Evolutionary conservation across 2,113 vertebrate species (phyloP).

Genomic region (Aptenodytes forsteri): DNA sequence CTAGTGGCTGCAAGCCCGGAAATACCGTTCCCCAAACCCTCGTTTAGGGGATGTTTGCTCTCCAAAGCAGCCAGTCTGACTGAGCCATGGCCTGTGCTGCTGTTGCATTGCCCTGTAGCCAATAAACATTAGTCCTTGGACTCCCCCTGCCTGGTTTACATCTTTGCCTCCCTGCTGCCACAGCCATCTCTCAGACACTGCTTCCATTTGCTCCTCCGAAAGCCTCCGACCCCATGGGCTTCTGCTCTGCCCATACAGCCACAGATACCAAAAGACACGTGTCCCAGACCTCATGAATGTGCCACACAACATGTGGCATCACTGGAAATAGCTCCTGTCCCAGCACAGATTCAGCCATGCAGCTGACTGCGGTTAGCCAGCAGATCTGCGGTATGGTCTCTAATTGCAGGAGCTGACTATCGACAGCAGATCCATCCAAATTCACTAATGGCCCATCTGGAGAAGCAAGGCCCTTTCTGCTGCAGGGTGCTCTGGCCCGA

Average conservation of each 20-base stretch:
- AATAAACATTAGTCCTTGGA: not conserved
- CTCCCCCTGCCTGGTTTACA: not conserved
- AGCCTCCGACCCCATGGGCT: not conserved
- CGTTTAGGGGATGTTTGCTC: not conserved
- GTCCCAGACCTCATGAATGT: not conserved
- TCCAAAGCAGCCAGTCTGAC: not conserved
- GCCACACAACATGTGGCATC: not conserved
- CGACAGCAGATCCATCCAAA: not conserved
- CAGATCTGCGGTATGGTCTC: not conserved
- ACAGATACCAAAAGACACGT: not conserved
- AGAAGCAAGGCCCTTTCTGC: not conserved
- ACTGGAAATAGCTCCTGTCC: not conserved
- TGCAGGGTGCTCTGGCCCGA: not conserved
- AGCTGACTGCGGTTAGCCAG: not conserved
- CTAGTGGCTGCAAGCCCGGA: conserved; percentile 47
- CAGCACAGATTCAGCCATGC: not conserved
- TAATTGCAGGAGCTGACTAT: not conserved
- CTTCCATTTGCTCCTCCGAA: not conserved
- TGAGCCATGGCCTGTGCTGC: not conserved
- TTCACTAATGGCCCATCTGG: not conserved
- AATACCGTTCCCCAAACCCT: not conserved
- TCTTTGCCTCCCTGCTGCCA: not conserved
- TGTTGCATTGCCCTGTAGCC: not conserved
- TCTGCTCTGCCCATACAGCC: not conserved
- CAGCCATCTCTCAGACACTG: not conserved